phyloP scores from a whole-genome alignment of 64 coral and sea anemone species.

The Stichodactyla mertensii region DNA sequence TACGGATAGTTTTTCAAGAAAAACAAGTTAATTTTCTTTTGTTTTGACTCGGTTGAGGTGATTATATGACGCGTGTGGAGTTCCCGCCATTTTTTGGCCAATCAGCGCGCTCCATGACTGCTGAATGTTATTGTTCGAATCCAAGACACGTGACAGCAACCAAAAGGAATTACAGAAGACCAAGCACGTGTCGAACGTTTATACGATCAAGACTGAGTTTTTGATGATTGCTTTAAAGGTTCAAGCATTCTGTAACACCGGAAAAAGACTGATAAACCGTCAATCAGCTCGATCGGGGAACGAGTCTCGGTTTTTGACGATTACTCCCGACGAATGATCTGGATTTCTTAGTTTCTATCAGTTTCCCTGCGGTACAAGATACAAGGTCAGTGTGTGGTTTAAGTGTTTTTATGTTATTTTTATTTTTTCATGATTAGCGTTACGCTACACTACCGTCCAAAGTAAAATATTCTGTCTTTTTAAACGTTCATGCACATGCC shows the following conservation, averaged over 20 bases:
- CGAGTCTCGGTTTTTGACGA: neutral
- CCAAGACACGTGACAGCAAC: neutral
- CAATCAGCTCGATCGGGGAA: neutral
- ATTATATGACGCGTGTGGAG: conserved; percentile 1
- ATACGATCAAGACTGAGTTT: neutral
- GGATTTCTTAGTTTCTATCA: neutral
- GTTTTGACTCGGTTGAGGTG: conserved; percentile 12
- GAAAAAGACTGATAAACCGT: neutral
- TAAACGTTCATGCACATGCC: neutral
- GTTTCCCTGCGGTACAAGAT: neutral
- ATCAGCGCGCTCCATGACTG: conserved; percentile 10
- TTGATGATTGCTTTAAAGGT: conserved; percentile 3
- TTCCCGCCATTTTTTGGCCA: neutral
- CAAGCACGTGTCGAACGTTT: neutral
- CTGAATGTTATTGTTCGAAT: conserved; percentile 12
- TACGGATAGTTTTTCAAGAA: neutral
- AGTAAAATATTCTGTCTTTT: neutral
- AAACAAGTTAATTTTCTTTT: neutral
- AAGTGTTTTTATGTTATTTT: neutral
- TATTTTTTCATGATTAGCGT: neutral
- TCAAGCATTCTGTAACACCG: neutral
- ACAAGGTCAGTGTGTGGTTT: conserved; percentile 4
- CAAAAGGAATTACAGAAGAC: neutral
- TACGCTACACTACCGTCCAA: neutral
- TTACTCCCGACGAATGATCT: neutral